Percentiles rank a stretch among this genome's conserved stretches.
phyloP scores from a whole-genome alignment of 2,888 invertebrate genomes.

The Pyrochroa serraticornis region DNA sequence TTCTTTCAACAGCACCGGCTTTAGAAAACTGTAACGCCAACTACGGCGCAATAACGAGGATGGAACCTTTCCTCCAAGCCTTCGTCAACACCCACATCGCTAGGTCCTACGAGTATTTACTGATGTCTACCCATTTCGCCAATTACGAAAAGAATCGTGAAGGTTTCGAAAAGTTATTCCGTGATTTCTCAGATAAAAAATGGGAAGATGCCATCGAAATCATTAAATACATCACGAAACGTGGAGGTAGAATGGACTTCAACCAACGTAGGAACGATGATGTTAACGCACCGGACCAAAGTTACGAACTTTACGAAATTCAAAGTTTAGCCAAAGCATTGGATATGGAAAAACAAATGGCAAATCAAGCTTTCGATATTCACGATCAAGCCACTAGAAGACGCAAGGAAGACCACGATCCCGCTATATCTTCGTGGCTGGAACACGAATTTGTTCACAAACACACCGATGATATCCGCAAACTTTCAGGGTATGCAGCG shows the following conservation, averaged over 20 bases:
- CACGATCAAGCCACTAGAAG: constrained; percentile 68
- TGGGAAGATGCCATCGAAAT: constrained; percentile 77
- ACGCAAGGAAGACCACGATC: constrained; percentile 66
- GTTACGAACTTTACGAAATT: constrained; percentile 69
- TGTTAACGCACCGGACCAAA: constrained; percentile 42
- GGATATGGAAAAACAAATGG: constrained; percentile 76
- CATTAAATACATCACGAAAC: constrained; percentile 78
- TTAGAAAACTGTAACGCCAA: constrained; percentile 68
- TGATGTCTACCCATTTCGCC: constrained; percentile 77
- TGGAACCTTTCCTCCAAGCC: constrained; percentile 59
- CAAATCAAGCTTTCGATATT: constrained; percentile 69
- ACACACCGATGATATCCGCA: constrained; percentile 71
- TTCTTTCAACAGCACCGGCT: constrained; percentile 32
- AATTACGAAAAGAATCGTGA: constrained; percentile 77
- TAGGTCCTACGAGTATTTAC: constrained; percentile 76
- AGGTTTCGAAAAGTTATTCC: constrained; percentile 78
- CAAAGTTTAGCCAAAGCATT: constrained; percentile 75
- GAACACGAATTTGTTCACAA: constrained; percentile 78
- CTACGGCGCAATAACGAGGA: constrained; percentile 66
- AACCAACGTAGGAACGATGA: constrained; percentile 52
- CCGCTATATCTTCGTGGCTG: constrained; percentile 75
- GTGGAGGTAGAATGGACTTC: constrained; percentile 71
- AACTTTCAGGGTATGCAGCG: constrained; percentile 73
- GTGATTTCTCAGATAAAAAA: constrained; percentile 73
- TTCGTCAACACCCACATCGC: constrained; percentile 71